Evolutionary conservation across 2,888 invertebrate genomes (phyloP).

Genomic region (Deroplatys truncata): DNA sequence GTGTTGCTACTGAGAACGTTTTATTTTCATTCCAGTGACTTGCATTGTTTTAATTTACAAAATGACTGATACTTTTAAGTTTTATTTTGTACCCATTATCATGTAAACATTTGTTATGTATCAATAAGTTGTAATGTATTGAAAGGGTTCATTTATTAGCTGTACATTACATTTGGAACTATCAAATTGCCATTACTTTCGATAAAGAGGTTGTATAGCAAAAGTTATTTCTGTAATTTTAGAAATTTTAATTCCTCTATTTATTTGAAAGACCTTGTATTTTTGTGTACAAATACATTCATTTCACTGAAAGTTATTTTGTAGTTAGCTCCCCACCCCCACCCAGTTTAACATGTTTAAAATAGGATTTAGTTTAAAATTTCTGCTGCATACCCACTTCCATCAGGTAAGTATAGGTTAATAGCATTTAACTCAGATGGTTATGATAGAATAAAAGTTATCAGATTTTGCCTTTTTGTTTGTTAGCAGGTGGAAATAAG

Average conservation of each 20-base stretch:
- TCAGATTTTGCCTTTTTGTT: no score
- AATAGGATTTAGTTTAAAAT: no score
- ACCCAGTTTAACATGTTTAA: no score
- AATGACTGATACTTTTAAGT: neutral
- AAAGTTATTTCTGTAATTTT: neutral
- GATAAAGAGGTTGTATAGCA: neutral
- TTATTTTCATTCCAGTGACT: neutral
- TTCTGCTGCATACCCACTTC: no score
- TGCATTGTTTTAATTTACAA: neutral
- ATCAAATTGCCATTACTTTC: neutral
- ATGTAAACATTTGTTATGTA: neutral
- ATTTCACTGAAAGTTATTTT: neutral
- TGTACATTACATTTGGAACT: neutral
- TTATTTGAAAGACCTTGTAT: neutral
- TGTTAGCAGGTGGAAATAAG: no score
- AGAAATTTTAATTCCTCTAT: neutral
- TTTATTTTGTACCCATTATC: neutral
- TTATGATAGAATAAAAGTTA: no score
- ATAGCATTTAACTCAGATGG: no score
- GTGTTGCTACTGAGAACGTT: neutral
- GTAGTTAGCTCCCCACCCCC: neutral
- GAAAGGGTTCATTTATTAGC: neutral
- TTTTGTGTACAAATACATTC: neutral
- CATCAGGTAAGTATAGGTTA: no score
- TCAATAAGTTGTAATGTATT: neutral